A percentile compares a stretch with the other conserved stretches of the same genome.
Evolutionary conservation across 2,113 vertebrate species (phyloP).

Genomic region (Melanotaenia duboulayi): DNA sequence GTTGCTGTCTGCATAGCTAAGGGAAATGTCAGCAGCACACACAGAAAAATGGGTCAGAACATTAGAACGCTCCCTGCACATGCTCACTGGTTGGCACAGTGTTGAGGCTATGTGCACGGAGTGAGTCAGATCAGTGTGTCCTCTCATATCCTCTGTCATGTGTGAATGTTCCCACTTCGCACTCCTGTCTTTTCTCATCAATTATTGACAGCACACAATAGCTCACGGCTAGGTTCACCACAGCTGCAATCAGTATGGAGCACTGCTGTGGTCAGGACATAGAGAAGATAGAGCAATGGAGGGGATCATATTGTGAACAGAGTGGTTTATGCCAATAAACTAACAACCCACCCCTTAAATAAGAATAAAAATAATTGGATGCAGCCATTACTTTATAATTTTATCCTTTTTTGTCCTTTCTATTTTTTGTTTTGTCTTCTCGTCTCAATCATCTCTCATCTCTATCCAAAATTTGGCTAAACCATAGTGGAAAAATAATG

Average conservation of each 20-base stretch:
- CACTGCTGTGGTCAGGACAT: constrained; percentile 41
- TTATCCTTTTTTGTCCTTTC: not conserved
- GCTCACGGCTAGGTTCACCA: constrained; percentile 50
- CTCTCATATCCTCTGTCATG: constrained; percentile 61
- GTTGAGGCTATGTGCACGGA: constrained; percentile 39
- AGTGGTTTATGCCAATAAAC: constrained; percentile 9
- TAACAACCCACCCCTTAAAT: too few relatives aligned
- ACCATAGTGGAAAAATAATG: constrained; percentile 52
- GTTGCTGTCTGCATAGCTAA: constrained; percentile 79
- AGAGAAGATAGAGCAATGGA: constrained; percentile 14
- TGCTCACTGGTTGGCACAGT: constrained; percentile 69
- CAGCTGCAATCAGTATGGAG: constrained; percentile 49
- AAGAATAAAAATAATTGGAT: not conserved
- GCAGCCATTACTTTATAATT: not conserved
- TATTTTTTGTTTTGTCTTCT: constrained; percentile 23
- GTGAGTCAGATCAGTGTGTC: constrained; percentile 72
- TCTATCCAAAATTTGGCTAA: constrained; percentile 18
- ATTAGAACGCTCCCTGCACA: constrained; percentile 68
- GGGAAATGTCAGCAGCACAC: constrained; percentile 79
- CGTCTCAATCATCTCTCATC: not conserved
- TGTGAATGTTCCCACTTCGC: constrained; percentile 74
- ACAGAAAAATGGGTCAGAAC: constrained; percentile 78
- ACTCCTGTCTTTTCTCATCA: constrained; percentile 76
- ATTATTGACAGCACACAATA: constrained; percentile 77
- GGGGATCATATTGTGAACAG: constrained; percentile 28